A percentile compares a stretch with the other conserved stretches of the same genome.
phyloP scores from a whole-genome alignment of 1,140 invertebrate genomes.

The Drosophila tani region DNA sequence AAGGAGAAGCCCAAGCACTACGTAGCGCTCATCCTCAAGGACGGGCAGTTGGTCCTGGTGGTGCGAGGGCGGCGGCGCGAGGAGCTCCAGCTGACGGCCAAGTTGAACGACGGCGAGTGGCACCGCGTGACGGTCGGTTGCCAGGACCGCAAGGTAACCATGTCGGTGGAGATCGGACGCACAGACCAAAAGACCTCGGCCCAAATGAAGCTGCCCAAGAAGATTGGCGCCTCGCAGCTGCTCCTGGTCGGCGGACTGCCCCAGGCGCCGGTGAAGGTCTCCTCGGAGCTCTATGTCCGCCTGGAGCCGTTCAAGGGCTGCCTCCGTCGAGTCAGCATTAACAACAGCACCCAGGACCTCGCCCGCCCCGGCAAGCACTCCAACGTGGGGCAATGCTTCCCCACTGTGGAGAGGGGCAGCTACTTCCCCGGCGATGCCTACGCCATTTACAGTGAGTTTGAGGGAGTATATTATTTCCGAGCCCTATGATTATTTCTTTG shows the following conservation, averaged over 20 bases:
- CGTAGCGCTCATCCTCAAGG: constrained; percentile 89
- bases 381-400: constrained; percentile 94
- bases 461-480: too few species aligned
- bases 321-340: constrained; percentile 90
- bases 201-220: constrained; percentile 88
- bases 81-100: constrained; percentile 87
- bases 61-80: constrained; percentile 89
- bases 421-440: constrained; percentile 94
- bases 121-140: constrained; percentile 90
- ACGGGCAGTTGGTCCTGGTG: constrained; percentile 89
- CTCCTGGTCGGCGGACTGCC: constrained; percentile 93
- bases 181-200: constrained; percentile 86
- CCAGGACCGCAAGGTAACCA: constrained; percentile 87
- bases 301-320: constrained; percentile 94
- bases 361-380: constrained; percentile 89
- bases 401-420: constrained; percentile 92
- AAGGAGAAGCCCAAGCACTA: constrained; percentile 89
- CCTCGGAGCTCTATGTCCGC: constrained; percentile 86
- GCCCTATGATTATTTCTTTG: background rate
- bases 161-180: constrained; percentile 89
- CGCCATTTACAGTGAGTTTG: constrained; percentile 91
- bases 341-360: constrained; percentile 91
- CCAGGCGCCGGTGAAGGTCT: constrained; percentile 85
- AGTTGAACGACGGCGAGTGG: constrained; percentile 94
- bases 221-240: constrained; percentile 89